Base-by-base conservation (phyloP, 2,888 invertebrate genomes). In the Drosophila borborema region DNA sequence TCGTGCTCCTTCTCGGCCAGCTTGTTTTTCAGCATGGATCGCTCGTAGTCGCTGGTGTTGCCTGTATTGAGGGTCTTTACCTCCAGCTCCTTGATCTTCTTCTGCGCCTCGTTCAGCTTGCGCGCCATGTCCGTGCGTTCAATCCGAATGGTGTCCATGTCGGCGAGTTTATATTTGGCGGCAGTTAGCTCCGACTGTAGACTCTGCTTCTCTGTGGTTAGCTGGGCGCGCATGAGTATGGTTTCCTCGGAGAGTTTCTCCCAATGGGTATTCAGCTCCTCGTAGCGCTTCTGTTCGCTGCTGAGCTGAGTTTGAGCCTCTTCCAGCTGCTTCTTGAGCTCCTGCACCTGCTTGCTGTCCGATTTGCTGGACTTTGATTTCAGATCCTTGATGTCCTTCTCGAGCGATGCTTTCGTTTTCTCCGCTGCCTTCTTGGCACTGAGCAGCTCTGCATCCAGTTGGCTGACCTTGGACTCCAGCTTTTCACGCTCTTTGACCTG, bases 191-290 rank as follows among this genome's bases (percentile, higher is more conserved):
- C 92, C 28, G 84, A 95, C 92, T 96, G 96, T 16, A 97, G 94
- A 82, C 95, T 95, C 93, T 97, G 96, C 90, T 97, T 98, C 91
- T 98, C 97, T 64, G 96, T 96, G 6, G 96, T 96, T 5, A 97
- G 93, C 91, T 97, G 95, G 9, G 97, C 96, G 93, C 97, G 97
- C 72, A 96, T 96, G 0, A 97, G 95, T 0, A 97, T 96, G 81
- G 97, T 97, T 89, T 97, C 97, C 91, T 97, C 97, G 91, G 97
- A 96, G 43, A 98, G 93, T 72, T 96, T 94, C 92, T 97, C 97
- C 93, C 97, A 97, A 92, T 97, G 97, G 20, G 95, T 94, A 38
- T 96, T 97, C 62, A 98, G 93, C 82, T 97, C 97, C 55, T 96
- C 96, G 90, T 96, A 96, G 78, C 97, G 96, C 76, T 96, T 95